A percentile compares a stretch with the other conserved stretches of the same genome.
Evolutionary conservation across 1,140 invertebrate genomes (phyloP).

Genomic region (Panagrolaimus sp.): DNA sequence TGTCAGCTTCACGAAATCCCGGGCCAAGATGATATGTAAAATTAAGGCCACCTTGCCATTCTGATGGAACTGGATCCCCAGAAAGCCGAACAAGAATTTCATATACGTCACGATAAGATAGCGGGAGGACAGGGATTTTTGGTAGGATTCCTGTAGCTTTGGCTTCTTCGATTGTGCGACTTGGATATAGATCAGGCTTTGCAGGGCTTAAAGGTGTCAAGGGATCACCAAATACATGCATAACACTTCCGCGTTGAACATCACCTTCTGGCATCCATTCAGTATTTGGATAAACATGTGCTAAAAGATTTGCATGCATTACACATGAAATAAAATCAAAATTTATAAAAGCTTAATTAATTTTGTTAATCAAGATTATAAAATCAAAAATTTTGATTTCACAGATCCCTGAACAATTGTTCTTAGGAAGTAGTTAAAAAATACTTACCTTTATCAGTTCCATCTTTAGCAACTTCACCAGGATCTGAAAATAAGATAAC

Average conservation of each 20-base stretch:
- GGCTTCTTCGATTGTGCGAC: conserved; percentile 42
- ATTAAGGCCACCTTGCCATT: conserved; percentile 57
- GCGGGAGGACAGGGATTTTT: conserved; percentile 40
- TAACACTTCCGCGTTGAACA: conserved; percentile 50
- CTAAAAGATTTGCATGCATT: conserved; percentile 17
- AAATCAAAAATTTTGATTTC: no score
- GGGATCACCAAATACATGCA: conserved; percentile 42
- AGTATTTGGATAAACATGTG: conserved; percentile 44
- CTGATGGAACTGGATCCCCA: conserved; percentile 32
- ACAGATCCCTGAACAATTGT: no score
- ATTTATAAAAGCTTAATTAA: no score
- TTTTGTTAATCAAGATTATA: no score
- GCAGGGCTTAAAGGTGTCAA: conserved; percentile 54
- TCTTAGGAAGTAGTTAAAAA: no score
- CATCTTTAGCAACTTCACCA: conserved; percentile 44
- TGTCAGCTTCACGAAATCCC: conserved; percentile 17
- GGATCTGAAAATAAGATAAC: conserved; percentile 56
- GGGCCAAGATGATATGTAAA: conserved; percentile 53
- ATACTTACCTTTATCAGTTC: conserved; percentile 34
- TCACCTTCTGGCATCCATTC: conserved; percentile 48
- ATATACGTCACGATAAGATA: conserved; percentile 52
- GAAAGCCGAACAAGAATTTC: conserved; percentile 40
- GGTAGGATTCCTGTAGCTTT: not conserved
- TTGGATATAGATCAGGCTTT: conserved; percentile 35
- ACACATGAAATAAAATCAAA: no score